A percentile compares a stretch with the other conserved stretches of the same genome.
These are phyloP conservation scores for Luidia sarsii DNA, from an alignment of 53 echinoderm and acorn worm species.

Conservation along the genomic window DNA sequence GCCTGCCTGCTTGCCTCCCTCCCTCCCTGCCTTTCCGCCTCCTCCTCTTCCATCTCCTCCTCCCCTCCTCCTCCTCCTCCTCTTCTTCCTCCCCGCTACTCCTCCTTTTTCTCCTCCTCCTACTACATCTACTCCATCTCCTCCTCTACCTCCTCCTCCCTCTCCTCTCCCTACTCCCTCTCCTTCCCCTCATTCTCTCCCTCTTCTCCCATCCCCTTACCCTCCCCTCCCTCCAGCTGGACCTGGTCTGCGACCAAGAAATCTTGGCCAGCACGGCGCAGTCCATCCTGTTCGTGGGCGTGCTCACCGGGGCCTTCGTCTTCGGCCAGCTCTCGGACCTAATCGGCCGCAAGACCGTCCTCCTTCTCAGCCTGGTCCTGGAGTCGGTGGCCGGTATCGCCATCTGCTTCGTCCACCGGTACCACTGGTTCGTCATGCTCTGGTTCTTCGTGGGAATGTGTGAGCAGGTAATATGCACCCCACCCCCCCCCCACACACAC, in stretches of 20 bases:
- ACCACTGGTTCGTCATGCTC: conserved; percentile 65
- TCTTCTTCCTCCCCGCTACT: no score
- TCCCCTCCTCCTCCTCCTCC: no score
- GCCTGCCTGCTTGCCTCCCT: no score
- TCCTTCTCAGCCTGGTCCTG: conserved; percentile 52
- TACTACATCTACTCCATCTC: no score
- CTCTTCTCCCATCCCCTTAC: no score
- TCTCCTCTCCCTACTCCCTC: no score
- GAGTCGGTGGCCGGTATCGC: conserved; percentile 65
- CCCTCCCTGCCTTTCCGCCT: no score
- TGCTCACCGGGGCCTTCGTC: conserved; percentile 71
- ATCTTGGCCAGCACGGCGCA: conserved; percentile 65
- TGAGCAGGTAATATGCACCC: conserved; percentile 76
- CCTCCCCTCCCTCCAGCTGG: conserved; percentile 52
- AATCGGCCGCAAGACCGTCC: conserved; percentile 76
- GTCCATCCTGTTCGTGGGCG: conserved; percentile 74
- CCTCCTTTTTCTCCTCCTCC: no score
- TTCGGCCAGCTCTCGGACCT: conserved; percentile 81
- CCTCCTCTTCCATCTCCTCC: no score
- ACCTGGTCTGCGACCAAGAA: conserved; percentile 61
- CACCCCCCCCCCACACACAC: no score
- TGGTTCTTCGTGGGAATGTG: conserved; percentile 87
- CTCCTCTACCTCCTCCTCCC: no score
- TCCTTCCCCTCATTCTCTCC: no score
- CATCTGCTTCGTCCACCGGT: conserved; percentile 59